Conservation (phyloP, 2,797 vertebrate species). For the Phrynocephalus guinanensis region DNA sequence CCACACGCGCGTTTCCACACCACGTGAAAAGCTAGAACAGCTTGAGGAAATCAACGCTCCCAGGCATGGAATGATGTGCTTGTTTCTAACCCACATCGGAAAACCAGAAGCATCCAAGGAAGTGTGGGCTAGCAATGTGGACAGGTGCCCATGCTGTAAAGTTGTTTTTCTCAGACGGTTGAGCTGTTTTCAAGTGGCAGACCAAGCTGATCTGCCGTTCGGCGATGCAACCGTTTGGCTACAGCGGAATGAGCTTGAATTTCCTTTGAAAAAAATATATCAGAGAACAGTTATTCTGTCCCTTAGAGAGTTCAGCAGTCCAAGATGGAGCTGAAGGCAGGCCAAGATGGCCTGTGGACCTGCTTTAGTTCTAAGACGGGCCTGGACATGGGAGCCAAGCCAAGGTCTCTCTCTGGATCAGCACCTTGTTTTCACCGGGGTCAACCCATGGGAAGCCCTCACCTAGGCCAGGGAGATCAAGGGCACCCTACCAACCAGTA, state of each 20-base stretch:
- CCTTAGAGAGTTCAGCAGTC: background rate
- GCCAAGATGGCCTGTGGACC: too few species aligned
- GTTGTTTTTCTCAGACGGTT: background rate
- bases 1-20: background rate
- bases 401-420: too few species aligned
- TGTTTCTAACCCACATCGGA: slow-evolving; percentile 27
- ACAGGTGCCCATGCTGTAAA: background rate
- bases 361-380: background rate
- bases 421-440: too few species aligned
- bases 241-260: background rate
- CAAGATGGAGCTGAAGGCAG: background rate
- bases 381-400: background rate
- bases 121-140: background rate
- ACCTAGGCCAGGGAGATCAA: too few species aligned
- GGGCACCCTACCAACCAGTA: too few species aligned
- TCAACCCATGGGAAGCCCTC: too few species aligned
- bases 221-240: background rate
- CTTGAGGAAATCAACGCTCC: slow-evolving; percentile 35
- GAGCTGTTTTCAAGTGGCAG: background rate
- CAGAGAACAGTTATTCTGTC: background rate
- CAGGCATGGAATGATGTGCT: background rate
- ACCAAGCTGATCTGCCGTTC: background rate
- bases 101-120: background rate
- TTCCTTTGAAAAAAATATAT: background rate
- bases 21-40: slow-evolving; percentile 39